phyloP scores from a whole-genome alignment of 2,888 invertebrate genomes.

The Tenthredo livida region DNA sequence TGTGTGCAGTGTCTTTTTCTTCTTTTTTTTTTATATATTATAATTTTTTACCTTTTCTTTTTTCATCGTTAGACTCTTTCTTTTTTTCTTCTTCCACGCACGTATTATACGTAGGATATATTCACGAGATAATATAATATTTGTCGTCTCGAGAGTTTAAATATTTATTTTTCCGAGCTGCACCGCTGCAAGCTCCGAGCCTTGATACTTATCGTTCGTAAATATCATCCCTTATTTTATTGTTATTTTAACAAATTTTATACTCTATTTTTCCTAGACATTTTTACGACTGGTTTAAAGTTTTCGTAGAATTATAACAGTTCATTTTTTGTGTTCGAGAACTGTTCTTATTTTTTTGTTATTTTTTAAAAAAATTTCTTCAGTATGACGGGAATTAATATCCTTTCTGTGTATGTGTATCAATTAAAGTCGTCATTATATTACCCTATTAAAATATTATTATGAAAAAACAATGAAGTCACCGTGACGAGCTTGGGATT shows the following conservation, averaged over 20 bases:
- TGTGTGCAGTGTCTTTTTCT: background rate
- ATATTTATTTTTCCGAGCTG: slow-evolving; percentile 2
- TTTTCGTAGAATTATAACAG: background rate
- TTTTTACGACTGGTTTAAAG: background rate
- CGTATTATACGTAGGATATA: background rate
- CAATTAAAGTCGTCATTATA: background rate
- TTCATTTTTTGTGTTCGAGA: background rate
- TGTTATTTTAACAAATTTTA: background rate
- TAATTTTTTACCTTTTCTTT: background rate
- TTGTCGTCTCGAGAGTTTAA: background rate
- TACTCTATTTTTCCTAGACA: background rate
- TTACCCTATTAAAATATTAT: background rate
- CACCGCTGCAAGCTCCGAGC: background rate
- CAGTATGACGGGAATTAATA: background rate
- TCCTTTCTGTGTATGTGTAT: background rate
- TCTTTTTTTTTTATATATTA: background rate
- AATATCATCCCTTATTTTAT: background rate
- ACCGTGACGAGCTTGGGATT: background rate
- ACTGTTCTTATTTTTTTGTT: background rate
- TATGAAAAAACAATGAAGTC: background rate
- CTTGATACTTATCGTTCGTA: background rate
- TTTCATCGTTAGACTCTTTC: background rate
- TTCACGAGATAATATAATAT: background rate
- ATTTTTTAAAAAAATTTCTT: background rate
- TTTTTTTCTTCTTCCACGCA: background rate